Conservation (phyloP, 2,113 vertebrate species). For the Bothrops jararaca region DNA sequence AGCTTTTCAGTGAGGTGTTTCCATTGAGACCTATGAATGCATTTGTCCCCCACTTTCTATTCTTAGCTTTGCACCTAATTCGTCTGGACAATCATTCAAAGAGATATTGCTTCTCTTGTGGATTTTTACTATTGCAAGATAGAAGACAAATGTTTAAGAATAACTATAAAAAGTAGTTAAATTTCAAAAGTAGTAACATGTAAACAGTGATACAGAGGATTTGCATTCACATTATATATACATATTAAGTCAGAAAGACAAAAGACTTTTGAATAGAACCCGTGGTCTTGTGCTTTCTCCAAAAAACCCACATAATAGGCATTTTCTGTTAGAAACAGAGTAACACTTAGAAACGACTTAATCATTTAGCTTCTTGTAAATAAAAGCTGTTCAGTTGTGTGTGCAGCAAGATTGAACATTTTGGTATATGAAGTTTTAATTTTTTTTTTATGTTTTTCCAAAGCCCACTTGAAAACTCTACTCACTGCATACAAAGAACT, state of each 20-base stretch:
- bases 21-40: conserved; percentile 15
- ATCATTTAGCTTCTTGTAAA: conserved; percentile 61
- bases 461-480: conserved; percentile 68
- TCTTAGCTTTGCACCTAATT: conserved; percentile 39
- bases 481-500: conserved; percentile 57
- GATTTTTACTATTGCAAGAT: conserved; percentile 79
- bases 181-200: conserved; percentile 89
- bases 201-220: conserved; percentile 89
- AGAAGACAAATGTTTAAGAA: conserved; percentile 79
- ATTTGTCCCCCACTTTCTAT: conserved; percentile 34
- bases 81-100: conserved; percentile 76
- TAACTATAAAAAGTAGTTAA: conserved; percentile 94
- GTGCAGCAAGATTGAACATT: conserved; percentile 72
- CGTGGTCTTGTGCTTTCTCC: conserved; percentile 73
- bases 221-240: conserved; percentile 76
- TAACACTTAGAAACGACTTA: conserved; percentile 49
- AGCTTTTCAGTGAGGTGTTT: conserved; percentile 51
- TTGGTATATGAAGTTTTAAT: conserved; percentile 79
- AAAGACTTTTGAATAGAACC: conserved; percentile 68
- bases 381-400: conserved; percentile 68
- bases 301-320: conserved; percentile 31
- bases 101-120: conserved; percentile 77
- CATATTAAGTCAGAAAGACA: conserved; percentile 62
- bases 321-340: conserved; percentile 28
- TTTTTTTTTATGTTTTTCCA: conserved; percentile 53